These are phyloP conservation scores for Ceryle rudis DNA, from an alignment of 2,797 vertebrate genomes.

Conservation along the genomic window DNA sequence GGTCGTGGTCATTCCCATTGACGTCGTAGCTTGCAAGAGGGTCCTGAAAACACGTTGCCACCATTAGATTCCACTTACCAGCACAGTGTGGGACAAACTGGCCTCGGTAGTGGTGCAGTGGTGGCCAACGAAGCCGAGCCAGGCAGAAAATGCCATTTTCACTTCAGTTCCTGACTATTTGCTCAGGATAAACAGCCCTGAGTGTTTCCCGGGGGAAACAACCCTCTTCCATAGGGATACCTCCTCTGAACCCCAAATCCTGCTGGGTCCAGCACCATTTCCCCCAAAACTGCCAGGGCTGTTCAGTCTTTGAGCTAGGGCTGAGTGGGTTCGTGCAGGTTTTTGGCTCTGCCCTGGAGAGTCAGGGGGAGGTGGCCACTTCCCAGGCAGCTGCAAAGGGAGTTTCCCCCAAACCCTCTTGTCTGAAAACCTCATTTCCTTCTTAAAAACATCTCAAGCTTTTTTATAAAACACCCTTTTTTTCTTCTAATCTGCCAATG, in stretches of 20 bases:
- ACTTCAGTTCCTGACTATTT: background rate
- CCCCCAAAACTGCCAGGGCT: rapidly evolving
- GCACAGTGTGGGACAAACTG: rapidly evolving
- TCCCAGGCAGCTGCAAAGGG: conserved; percentile 51
- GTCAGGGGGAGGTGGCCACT: background rate
- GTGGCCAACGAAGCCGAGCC: background rate
- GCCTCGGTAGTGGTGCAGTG: rapidly evolving
- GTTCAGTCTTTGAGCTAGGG: background rate
- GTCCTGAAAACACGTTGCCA: conserved; percentile 68
- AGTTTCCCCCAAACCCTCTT: conserved; percentile 13
- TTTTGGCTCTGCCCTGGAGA: conserved; percentile 18
- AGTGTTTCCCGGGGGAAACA: background rate
- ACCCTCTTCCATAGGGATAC: background rate
- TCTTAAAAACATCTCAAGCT: background rate
- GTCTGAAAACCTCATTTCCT: conserved; percentile 38
- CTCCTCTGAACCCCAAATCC: background rate
- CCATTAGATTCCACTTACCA: background rate
- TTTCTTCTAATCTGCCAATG: background rate
- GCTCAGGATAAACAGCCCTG: background rate
- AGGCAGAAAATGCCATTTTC: background rate
- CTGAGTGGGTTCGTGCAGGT: background rate
- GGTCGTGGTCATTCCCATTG: conserved; percentile 82
- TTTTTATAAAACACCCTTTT: background rate
- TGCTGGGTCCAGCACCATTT: rapidly evolving
- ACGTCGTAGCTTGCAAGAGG: conserved; percentile 83